Percentiles rank a stretch among this genome's conserved stretches.
phyloP scores from a whole-genome alignment of 2,113 vertebrate genomes.

The Anarrhichthys ocellatus region DNA sequence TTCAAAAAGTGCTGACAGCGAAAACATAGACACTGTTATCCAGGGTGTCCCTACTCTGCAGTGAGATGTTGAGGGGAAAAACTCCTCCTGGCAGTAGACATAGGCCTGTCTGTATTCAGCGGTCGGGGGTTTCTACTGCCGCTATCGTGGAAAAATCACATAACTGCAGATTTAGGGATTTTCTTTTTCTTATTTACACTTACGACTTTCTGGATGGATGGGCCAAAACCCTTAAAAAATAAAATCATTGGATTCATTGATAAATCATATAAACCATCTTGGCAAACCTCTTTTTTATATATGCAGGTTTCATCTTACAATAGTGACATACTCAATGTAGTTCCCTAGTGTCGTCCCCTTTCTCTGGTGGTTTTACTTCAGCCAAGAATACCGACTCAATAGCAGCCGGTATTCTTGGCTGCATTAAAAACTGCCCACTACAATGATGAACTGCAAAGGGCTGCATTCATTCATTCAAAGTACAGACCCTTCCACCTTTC shows the following conservation, averaged over 20 bases:
- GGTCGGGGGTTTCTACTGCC: neutral
- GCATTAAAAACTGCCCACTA: slow-evolving; percentile 24
- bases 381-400: slow-evolving; percentile 33
- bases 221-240: neutral
- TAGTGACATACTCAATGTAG: slow-evolving; percentile 24
- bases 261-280: neutral
- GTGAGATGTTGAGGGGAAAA: slow-evolving; percentile 43
- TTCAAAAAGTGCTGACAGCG: slow-evolving; percentile 74
- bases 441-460: slow-evolving; percentile 68
- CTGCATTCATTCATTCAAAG: slow-evolving; percentile 65
- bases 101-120: slow-evolving; percentile 48
- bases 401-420: too few species aligned
- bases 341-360: neutral
- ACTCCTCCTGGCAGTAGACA: slow-evolving; percentile 46
- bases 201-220: neutral
- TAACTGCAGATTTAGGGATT: slow-evolving; percentile 22
- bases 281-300: slow-evolving; percentile 18
- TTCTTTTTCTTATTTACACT: slow-evolving; percentile 14
- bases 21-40: slow-evolving; percentile 69
- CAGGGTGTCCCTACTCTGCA: slow-evolving; percentile 42
- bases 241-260: neutral
- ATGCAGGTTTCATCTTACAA: slow-evolving; percentile 30
- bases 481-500: slow-evolving; percentile 50
- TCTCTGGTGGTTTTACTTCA: slow-evolving; percentile 68
- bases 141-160: slow-evolving; percentile 40